Conservation (phyloP, 2,888 invertebrate species). For the Criorhina ranunculi region DNA sequence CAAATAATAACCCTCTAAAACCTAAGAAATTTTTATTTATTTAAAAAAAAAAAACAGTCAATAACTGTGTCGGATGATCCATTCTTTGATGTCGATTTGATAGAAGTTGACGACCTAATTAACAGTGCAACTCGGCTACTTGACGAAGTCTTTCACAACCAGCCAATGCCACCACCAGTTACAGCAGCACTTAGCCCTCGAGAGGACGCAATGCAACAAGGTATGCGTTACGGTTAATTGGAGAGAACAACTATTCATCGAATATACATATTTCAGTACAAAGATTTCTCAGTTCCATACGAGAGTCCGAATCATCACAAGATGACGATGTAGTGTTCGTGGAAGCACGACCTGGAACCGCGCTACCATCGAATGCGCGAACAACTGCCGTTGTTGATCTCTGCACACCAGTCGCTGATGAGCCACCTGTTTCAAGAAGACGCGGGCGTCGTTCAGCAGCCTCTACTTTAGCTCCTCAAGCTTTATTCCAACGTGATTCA, state of each 20-base stretch:
- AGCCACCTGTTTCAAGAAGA: not conserved
- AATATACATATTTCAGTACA: constrained; percentile 39
- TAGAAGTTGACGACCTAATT: constrained; percentile 62
- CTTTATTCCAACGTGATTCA: not conserved
- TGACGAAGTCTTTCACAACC: constrained; percentile 52
- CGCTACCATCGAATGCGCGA: constrained; percentile 43
- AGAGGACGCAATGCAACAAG: constrained; percentile 62
- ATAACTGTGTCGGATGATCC: constrained; percentile 38
- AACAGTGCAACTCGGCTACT: constrained; percentile 57
- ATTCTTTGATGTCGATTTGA: constrained; percentile 53
- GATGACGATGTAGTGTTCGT: constrained; percentile 76
- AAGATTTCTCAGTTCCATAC: constrained; percentile 57
- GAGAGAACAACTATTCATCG: not conserved
- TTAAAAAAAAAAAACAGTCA: constrained; percentile 4
- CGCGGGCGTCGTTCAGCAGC: constrained; percentile 22
- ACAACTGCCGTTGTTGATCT: constrained; percentile 63
- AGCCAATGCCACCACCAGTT: constrained; percentile 7
- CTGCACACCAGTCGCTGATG: constrained; percentile 43
- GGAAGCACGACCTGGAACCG: constrained; percentile 61
- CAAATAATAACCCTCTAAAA: not conserved
- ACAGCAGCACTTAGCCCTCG: constrained; percentile 10
- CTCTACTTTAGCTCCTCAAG: not conserved
- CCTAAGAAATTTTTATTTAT: not conserved
- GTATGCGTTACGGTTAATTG: not conserved
- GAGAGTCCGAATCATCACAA: constrained; percentile 28